Percentiles rank a stretch among this genome's conserved stretches.
phyloP scores from a whole-genome alignment of 2,113 vertebrate species.

The Pteruthius melanotis region DNA sequence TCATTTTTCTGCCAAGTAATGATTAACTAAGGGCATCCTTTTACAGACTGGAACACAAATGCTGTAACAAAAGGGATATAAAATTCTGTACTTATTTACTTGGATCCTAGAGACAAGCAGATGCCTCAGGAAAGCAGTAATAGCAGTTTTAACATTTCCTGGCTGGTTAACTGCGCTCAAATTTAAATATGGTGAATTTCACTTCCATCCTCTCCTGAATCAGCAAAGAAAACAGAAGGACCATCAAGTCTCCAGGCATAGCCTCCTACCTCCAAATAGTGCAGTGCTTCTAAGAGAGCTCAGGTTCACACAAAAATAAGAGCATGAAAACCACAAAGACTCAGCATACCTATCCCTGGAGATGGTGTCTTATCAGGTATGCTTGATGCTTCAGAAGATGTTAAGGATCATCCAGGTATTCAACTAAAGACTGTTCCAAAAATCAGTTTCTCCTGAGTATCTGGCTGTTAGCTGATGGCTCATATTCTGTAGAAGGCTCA shows the following conservation, averaged over 20 bases:
- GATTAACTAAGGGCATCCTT: background rate
- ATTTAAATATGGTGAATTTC: background rate
- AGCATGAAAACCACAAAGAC: background rate
- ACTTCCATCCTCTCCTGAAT: background rate
- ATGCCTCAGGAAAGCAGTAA: background rate
- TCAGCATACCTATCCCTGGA: background rate
- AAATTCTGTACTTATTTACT: background rate
- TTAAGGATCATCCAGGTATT: background rate
- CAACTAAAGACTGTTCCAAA: background rate
- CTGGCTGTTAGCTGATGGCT: background rate
- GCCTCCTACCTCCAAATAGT: background rate
- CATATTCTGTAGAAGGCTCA: background rate
- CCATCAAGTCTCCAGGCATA: background rate
- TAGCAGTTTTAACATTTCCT: background rate
- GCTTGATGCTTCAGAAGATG: background rate
- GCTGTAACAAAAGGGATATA: background rate
- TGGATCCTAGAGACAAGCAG: background rate
- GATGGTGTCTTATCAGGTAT: background rate
- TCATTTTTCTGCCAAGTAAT: background rate
- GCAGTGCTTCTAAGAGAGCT: background rate
- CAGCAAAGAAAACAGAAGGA: background rate
- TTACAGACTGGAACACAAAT: background rate
- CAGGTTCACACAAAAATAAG: background rate
- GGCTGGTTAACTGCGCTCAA: background rate
- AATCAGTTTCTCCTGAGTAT: background rate